These are phyloP conservation scores for Pelecanoides urinatrix DNA, from an alignment of 2,113 vertebrate species.

Conservation along the genomic window DNA sequence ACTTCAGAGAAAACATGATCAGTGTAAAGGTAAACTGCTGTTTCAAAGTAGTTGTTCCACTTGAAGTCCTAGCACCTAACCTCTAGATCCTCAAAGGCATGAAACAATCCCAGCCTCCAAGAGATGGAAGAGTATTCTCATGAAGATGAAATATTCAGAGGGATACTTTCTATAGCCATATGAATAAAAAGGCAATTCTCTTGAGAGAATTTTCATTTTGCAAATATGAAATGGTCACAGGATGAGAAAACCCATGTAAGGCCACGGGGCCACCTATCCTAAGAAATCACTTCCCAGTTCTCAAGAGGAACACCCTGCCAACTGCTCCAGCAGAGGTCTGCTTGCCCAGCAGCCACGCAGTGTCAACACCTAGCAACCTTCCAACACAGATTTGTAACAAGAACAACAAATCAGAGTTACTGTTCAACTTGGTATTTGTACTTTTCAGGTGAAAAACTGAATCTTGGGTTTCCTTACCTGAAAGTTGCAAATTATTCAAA, in stretches of 20 bases:
- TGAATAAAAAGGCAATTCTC: not conserved
- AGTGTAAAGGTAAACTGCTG: not conserved
- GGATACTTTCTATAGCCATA: not conserved
- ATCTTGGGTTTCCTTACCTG: not conserved
- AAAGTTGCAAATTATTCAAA: not conserved
- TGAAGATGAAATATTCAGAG: not conserved
- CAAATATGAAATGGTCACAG: not conserved
- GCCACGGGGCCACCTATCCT: not conserved
- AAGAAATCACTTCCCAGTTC: not conserved
- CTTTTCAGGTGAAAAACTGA: not conserved
- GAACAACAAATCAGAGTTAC: not conserved
- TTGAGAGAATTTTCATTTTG: not conserved
- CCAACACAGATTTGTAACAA: not conserved
- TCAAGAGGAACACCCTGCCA: not conserved
- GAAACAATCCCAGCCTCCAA: not conserved
- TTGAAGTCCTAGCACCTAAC: not conserved
- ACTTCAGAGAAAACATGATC: not conserved
- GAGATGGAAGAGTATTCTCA: not conserved
- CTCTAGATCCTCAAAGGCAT: not conserved
- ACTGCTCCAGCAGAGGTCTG: not conserved
- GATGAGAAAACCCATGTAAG: accelerated
- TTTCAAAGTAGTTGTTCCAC: not conserved
- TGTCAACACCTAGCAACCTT: not conserved
- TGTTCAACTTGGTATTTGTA: not conserved
- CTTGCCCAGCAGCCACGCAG: not conserved